Conservation (phyloP, 2,797 vertebrate genomes). For the Dryobates pubescens region DNA sequence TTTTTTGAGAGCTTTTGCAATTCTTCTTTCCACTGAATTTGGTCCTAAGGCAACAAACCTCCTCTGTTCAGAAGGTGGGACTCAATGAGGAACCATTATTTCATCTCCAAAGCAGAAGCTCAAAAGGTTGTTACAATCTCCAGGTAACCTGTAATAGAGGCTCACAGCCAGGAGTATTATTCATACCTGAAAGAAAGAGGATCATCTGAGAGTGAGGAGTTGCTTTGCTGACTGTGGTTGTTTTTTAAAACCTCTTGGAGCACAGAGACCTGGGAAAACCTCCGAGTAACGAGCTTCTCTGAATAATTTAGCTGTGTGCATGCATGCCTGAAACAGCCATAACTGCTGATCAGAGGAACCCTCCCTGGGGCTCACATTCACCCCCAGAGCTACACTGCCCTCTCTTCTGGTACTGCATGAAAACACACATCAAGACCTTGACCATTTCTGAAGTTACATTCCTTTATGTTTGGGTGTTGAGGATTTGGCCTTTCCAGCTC, state of each 20-base stretch:
- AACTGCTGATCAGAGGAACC: neutral
- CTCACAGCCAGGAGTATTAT: slow-evolving; percentile 7
- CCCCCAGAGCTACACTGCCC: neutral
- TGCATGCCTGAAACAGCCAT: neutral
- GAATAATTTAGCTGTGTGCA: slow-evolving; percentile 21
- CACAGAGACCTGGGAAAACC: neutral
- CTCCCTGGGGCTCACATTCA: neutral
- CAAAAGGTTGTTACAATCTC: slow-evolving; percentile 9
- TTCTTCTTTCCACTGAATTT: neutral
- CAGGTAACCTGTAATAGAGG: neutral
- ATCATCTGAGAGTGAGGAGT: slow-evolving; percentile 3
- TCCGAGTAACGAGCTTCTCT: neutral
- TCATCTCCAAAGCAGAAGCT: slow-evolving; percentile 3
- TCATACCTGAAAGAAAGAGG: slow-evolving; percentile 21
- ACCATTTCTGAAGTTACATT: neutral
- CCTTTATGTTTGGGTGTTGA: neutral
- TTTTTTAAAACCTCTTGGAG: slow-evolving; percentile 28
- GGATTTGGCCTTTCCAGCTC: neutral
- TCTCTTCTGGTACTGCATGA: neutral
- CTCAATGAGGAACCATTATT: slow-evolving; percentile 13
- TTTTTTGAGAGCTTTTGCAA: slow-evolving; percentile 33
- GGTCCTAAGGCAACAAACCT: slow-evolving; percentile 36
- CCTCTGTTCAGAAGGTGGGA: slow-evolving; percentile 4
- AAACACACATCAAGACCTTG: neutral
- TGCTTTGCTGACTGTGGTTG: slow-evolving; percentile 30